phyloP scores from a whole-genome alignment of 2,888 invertebrate species.

The Incurvaria masculella region DNA sequence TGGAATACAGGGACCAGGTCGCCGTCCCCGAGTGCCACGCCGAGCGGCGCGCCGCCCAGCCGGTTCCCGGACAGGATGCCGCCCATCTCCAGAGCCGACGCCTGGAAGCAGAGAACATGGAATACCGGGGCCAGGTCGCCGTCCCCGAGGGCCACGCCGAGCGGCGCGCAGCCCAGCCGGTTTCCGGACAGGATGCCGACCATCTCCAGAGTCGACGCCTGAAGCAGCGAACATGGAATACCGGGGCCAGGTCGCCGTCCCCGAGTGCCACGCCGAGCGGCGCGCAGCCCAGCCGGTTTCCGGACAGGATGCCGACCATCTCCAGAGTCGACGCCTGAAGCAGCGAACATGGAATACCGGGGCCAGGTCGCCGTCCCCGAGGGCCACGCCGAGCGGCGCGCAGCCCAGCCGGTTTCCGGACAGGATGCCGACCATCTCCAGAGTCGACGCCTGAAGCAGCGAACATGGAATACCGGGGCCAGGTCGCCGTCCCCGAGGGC shows the following conservation, averaged over 20 bases:
- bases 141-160: constrained; percentile 34
- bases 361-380: constrained; percentile 39
- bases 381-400: constrained; percentile 35
- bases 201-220: constrained; percentile 27
- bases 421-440: constrained; percentile 36
- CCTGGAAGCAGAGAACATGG: no score
- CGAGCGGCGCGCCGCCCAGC: constrained; percentile 41
- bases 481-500: constrained; percentile 36
- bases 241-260: constrained; percentile 36
- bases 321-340: constrained; percentile 26
- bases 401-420: constrained; percentile 43
- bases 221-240: no score
- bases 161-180: constrained; percentile 39
- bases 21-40: constrained; percentile 33
- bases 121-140: constrained; percentile 43
- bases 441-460: constrained; percentile 18
- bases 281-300: constrained; percentile 40
- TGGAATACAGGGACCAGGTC: no score
- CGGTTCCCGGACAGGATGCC: constrained; percentile 40
- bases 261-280: constrained; percentile 39
- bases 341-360: no score
- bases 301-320: constrained; percentile 35
- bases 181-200: constrained; percentile 39
- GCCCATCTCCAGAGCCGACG: constrained; percentile 35
- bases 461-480: no score